Base-by-base conservation (phyloP, 23 tunicate genomes). In the Trididemnum clinides region DNA sequence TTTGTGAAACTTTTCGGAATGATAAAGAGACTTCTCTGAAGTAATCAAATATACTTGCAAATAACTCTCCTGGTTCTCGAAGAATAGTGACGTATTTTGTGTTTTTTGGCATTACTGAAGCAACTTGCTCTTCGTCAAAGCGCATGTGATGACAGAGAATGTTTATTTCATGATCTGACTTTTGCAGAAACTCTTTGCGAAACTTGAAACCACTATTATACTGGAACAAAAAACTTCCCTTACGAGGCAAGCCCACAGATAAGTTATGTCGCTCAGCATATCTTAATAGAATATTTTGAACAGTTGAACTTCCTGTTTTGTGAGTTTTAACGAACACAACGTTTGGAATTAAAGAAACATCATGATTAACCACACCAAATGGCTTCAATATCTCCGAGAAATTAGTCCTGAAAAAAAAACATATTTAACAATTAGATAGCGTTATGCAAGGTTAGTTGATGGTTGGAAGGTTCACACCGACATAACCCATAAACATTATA, bases 271-370 rank as follows among this genome's bases (percentile, higher is more conserved):
- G 75, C 64, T 92, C 77, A 18, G 86, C 97, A 69, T 92, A 63
- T 77, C 97, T 50, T 57, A 92, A 57, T 33, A 92, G 54, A 32
- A 92, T 69, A 57, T 92, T 92, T 87, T 92, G 97, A 5, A 92
- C 87, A 7, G 88, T 80, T 2, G 97, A 54, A n/a, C 97, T 83
- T 10, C 91, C 97, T 19, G 97, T 92, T 87, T 92, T 92, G 81
- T 92, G 97, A 18, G 97, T 92, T 83, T 92, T 92, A 23, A 92
- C 64, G 77, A 92, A 92, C 65, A 87, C 59, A 33, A 92, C 76
- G 58, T 92, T 77, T 19, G 31, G n/a, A n/a, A n/a, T n/a, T n/a
- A n/a, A n/a, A n/a, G n/a, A n/a, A n/a, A n/a, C n/a, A n/a, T n/a
- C n/a, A n/a, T n/a, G n/a, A n/a, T n/a, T n/a, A n/a, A n/a, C n/a